Percentiles rank a stretch among this genome's conserved stretches.
Conservation (phyloP, 2,113 vertebrate genomes). For the Raja brachyura region DNA sequence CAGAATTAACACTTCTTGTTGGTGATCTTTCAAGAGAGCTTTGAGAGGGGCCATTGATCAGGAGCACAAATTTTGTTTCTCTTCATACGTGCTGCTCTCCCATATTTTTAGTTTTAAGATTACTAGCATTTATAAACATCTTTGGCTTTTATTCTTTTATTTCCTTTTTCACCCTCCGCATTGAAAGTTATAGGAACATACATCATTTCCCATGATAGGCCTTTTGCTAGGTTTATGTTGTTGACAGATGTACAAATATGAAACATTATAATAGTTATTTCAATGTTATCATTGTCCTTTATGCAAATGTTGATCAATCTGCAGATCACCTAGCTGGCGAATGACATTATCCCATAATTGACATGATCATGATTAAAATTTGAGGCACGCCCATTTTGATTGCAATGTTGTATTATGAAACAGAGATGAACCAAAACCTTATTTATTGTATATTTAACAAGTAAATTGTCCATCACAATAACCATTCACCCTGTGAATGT, state of each 20-base stretch:
- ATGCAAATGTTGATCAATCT: not conserved
- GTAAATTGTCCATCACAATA: slow-evolving; percentile 33
- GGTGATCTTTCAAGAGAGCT: no score
- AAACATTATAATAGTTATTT: slow-evolving; percentile 13
- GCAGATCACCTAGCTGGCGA: slow-evolving; percentile 8
- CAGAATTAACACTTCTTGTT: no score
- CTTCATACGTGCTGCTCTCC: no score
- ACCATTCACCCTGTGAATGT: slow-evolving; percentile 36
- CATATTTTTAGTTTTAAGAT: no score
- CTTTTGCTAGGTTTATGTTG: not conserved
- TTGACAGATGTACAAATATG: not conserved
- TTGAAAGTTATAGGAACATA: not conserved
- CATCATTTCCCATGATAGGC: not conserved
- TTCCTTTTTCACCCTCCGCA: not conserved
- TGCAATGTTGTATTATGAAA: not conserved
- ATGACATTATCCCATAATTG: slow-evolving; percentile 19
- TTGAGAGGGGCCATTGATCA: no score
- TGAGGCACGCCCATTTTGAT: slow-evolving; percentile 5
- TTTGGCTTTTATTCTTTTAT: no score
- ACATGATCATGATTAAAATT: slow-evolving; percentile 26
- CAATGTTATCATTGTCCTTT: slow-evolving; percentile 24
- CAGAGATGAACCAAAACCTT: slow-evolving; percentile 23
- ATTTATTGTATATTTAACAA: slow-evolving; percentile 33
- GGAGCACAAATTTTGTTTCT: no score
- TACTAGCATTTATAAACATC: no score